These are phyloP conservation scores for Autographa gamma DNA, from an alignment of 2,888 invertebrate species.

Conservation along the genomic window DNA sequence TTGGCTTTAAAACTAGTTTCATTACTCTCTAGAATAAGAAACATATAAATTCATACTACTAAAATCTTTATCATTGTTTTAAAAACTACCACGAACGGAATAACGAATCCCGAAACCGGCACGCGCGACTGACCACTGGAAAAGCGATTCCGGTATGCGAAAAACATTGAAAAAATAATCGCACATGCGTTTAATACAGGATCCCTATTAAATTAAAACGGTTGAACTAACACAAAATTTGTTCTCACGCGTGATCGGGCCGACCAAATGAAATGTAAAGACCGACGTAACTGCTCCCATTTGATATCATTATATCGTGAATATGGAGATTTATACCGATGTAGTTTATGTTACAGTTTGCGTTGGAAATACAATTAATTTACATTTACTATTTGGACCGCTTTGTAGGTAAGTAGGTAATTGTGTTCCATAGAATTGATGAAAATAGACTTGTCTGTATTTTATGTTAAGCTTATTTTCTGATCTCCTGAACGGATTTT, in stretches of 20 bases:
- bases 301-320: constrained; percentile 11
- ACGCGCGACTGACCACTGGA: constrained; percentile 1
- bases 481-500: too few relatives aligned
- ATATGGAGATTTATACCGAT: constrained; percentile 6
- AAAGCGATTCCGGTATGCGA: constrained; percentile 9
- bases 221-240: constrained; percentile 36
- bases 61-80: neutral
- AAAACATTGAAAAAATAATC: constrained; percentile 30
- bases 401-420: neutral
- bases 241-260: constrained; percentile 29
- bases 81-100: neutral
- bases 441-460: too few relatives aligned
- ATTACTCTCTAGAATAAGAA: neutral
- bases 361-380: neutral
- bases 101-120: neutral
- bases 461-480: too few relatives aligned
- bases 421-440: too few relatives aligned
- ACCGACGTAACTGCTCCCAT: constrained; percentile 22
- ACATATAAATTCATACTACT: neutral
- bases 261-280: constrained; percentile 19
- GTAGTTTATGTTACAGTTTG: constrained; percentile 1
- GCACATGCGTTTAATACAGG: constrained; percentile 23
- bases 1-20: too few relatives aligned
- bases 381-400: neutral
- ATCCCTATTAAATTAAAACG: constrained; percentile 45